phyloP scores from a whole-genome alignment of 92 coral and sea anemone species.

The Zoanthus solanderi region DNA sequence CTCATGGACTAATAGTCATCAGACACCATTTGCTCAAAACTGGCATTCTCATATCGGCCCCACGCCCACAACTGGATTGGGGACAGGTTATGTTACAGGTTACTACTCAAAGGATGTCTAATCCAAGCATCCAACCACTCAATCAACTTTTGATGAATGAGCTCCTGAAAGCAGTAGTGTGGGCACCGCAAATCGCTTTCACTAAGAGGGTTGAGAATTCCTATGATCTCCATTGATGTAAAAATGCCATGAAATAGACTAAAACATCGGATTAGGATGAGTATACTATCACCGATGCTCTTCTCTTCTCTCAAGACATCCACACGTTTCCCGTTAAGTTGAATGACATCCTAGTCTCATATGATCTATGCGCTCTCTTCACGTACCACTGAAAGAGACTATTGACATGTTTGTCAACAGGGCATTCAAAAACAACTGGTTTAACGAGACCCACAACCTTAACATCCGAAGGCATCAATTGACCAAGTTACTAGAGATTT shows the following conservation, averaged over 20 bases:
- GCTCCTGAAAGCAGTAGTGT: slow-evolving; percentile 41
- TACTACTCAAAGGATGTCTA: slow-evolving; percentile 60
- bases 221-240: slow-evolving; percentile 52
- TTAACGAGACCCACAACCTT: too few species aligned
- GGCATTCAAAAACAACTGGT: too few species aligned
- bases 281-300: slow-evolving; percentile 11
- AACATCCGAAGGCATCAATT: background rate
- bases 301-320: slow-evolving; percentile 20
- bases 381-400: slow-evolving; percentile 2
- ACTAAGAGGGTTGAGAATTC: slow-evolving; percentile 34
- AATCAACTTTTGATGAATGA: slow-evolving; percentile 44
- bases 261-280: slow-evolving; percentile 41
- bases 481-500: background rate
- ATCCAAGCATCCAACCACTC: slow-evolving; percentile 68
- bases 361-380: too few species aligned
- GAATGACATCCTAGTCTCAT: background rate
- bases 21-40: slow-evolving; percentile 34
- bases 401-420: background rate
- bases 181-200: slow-evolving; percentile 47
- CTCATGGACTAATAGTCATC: slow-evolving; percentile 38
- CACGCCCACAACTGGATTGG: slow-evolving; percentile 64
- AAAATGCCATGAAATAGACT: slow-evolving; percentile 47
- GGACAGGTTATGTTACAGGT: slow-evolving; percentile 37
- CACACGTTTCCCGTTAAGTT: slow-evolving; percentile 6
- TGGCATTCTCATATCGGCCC: slow-evolving; percentile 49